phyloP scores from a whole-genome alignment of 2,888 invertebrate species.

The Scaptomyza caliginosa region DNA sequence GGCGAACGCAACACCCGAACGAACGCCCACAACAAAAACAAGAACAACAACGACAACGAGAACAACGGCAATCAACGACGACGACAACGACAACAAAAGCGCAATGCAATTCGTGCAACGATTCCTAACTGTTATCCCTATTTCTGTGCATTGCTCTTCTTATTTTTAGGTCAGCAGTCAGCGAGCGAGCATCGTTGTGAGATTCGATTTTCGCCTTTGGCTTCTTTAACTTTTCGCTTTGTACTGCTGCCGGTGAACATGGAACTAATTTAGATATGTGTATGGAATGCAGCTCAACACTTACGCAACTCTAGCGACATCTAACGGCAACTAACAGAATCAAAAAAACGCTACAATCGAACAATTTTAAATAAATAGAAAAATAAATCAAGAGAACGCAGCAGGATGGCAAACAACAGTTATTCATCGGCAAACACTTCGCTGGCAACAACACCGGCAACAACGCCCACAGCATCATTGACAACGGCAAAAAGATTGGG shows the following conservation, averaged over 20 bases:
- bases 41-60: not conserved
- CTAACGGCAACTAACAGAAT: slow-evolving; percentile 22
- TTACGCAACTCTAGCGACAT: slow-evolving; percentile 56
- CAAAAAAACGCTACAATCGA: not conserved
- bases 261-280: slow-evolving; percentile 1
- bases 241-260: slow-evolving; percentile 33
- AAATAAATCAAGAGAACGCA: not conserved
- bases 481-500: slow-evolving; percentile 66
- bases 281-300: slow-evolving; percentile 33
- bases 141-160: slow-evolving; percentile 19
- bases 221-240: slow-evolving; percentile 23
- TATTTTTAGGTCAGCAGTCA: slow-evolving; percentile 48
- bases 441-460: slow-evolving; percentile 60
- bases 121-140: slow-evolving; percentile 34
- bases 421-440: slow-evolving; percentile 58
- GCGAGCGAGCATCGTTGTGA: slow-evolving; percentile 28
- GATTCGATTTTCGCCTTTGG: slow-evolving; percentile 50
- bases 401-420: slow-evolving; percentile 44
- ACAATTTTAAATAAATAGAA: not conserved
- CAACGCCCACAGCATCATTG: slow-evolving; percentile 50
- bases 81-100: not conserved
- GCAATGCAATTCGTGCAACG: slow-evolving; percentile 19
- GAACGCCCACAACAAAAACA: not conserved
- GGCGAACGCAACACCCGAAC: slow-evolving; percentile 16
- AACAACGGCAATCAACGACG: not conserved